These are phyloP conservation scores for Furcula furcula DNA, from an alignment of 2,888 invertebrate species.

Conservation along the genomic window DNA sequence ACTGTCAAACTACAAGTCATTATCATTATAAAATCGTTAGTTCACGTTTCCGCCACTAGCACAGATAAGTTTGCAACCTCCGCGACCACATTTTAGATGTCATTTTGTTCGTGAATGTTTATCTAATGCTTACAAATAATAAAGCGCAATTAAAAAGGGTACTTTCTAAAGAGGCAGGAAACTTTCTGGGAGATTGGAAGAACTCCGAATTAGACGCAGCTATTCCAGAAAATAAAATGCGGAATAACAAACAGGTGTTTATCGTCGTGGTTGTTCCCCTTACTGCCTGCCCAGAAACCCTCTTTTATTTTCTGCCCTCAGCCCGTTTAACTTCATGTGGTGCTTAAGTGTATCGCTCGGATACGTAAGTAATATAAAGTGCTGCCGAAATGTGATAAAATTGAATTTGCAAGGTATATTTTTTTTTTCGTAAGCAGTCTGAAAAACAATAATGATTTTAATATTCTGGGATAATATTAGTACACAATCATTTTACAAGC, in stretches of 20 bases:
- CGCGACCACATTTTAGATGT: too few species aligned
- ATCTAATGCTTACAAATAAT: too few species aligned
- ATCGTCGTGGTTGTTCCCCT: constrained; percentile 31
- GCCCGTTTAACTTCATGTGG: constrained; percentile 37
- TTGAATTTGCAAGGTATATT: constrained; percentile 32
- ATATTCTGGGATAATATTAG: too few species aligned
- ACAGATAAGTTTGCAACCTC: too few species aligned
- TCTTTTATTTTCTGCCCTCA: constrained; percentile 47
- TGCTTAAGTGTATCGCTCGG: constrained; percentile 37
- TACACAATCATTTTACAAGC: too few species aligned
- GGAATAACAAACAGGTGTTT: constrained; percentile 47
- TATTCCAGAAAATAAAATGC: constrained; percentile 27
- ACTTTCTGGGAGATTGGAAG: constrained; percentile 22
- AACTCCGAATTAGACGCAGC: constrained; percentile 14
- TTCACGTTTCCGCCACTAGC: too few species aligned
- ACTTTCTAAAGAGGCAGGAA: constrained; percentile 9
- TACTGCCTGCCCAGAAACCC: constrained; percentile 30
- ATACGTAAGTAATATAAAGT: constrained; percentile 37
- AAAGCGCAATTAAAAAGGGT: too few species aligned
- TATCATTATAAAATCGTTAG: too few species aligned
- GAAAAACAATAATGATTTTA: too few species aligned
- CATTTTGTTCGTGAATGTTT: too few species aligned
- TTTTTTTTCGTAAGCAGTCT: neutral
- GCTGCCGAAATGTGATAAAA: constrained; percentile 34
- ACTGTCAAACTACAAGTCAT: too few species aligned